phyloP scores from a whole-genome alignment of 2,888 invertebrate species.

The Dryobotodes eremita region DNA sequence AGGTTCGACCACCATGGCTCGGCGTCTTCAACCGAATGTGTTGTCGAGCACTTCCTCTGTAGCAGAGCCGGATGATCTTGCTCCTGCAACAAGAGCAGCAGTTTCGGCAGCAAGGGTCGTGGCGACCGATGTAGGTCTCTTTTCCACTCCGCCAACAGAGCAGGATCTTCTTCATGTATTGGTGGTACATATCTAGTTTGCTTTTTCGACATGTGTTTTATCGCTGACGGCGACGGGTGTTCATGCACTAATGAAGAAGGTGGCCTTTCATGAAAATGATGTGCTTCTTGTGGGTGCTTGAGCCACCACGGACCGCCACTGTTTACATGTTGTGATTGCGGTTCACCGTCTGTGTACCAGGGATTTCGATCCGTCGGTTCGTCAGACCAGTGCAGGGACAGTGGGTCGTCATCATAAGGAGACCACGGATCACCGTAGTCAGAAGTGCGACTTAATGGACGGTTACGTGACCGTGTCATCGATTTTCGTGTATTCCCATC shows the following conservation, averaged over 20 bases:
- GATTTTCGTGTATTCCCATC: constrained; percentile 18
- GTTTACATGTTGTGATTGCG: background rate
- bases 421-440: constrained; percentile 17
- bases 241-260: background rate
- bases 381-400: constrained; percentile 9
- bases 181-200: constrained; percentile 8
- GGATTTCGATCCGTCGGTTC: background rate
- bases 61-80: background rate
- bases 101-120: constrained; percentile 18
- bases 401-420: constrained; percentile 20
- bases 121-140: background rate
- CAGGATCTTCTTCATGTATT: constrained; percentile 17
- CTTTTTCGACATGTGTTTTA: constrained; percentile 24
- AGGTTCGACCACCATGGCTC: constrained; percentile 9
- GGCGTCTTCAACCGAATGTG: constrained; percentile 28
- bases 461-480: background rate
- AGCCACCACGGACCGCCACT: background rate
- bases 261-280: background rate
- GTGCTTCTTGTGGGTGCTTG: background rate
- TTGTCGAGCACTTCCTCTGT: background rate
- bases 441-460: background rate
- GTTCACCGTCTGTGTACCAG: constrained; percentile 3
- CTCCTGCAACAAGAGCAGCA: constrained; percentile 36
- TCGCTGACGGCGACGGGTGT: background rate
- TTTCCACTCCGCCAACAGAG: constrained; percentile 15